phyloP scores from a whole-genome alignment of 2,797 vertebrate genomes.

The Lacerta agilis region DNA sequence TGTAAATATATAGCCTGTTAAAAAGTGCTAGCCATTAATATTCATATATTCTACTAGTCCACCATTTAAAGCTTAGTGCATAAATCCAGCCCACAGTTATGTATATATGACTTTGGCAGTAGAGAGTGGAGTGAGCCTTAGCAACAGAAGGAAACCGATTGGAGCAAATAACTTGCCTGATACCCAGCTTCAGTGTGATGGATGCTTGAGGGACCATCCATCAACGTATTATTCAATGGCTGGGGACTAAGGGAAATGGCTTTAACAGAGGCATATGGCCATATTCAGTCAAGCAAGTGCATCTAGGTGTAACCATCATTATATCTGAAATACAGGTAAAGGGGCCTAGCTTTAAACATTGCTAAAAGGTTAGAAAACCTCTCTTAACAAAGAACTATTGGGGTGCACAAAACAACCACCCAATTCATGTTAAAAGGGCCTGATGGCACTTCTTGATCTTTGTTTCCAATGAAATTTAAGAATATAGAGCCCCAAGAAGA shows the following conservation, averaged over 20 bases:
- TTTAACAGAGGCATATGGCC: slow-evolving; percentile 46
- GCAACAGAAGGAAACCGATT: background rate
- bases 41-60: slow-evolving; percentile 69
- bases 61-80: slow-evolving; percentile 63
- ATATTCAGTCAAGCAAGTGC: slow-evolving; percentile 48
- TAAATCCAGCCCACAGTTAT: slow-evolving; percentile 56
- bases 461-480: slow-evolving; percentile 36
- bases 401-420: background rate
- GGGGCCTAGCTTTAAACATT: slow-evolving; percentile 45
- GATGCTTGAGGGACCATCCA: slow-evolving; percentile 29
- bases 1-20: slow-evolving; percentile 72
- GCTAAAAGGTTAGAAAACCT: slow-evolving; percentile 51
- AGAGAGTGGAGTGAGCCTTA: slow-evolving; percentile 55
- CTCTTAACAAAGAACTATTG: slow-evolving; percentile 47
- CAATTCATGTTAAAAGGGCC: slow-evolving; percentile 36
- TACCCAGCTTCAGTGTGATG: slow-evolving; percentile 45
- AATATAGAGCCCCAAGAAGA: slow-evolving; percentile 20
- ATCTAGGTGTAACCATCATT: slow-evolving; percentile 45
- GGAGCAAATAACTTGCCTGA: slow-evolving; percentile 34
- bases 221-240: slow-evolving; percentile 35
- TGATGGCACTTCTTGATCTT: slow-evolving; percentile 30
- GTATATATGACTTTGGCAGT: slow-evolving; percentile 21
- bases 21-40: slow-evolving; percentile 76
- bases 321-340: slow-evolving; percentile 32
- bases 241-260: slow-evolving; percentile 27